phyloP scores from a whole-genome alignment of 2,888 invertebrate species.

The Myopa testacea region DNA sequence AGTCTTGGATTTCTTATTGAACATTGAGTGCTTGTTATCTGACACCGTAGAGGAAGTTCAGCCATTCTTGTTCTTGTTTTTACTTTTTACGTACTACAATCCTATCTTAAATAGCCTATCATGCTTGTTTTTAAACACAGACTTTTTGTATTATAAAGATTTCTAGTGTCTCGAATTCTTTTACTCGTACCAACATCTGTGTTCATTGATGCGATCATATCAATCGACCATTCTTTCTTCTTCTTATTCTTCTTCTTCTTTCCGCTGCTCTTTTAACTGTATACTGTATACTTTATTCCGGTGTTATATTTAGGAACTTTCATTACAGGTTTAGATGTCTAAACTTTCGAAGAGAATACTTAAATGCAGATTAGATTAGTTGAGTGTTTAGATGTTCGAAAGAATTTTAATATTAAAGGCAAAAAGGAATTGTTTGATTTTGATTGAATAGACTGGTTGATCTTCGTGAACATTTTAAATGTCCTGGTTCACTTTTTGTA shows the following conservation, averaged over 20 bases:
- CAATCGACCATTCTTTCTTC: background rate
- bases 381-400: too few relatives aligned
- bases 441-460: too few relatives aligned
- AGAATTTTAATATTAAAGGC: too few relatives aligned
- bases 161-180: background rate
- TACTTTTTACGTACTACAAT: background rate
- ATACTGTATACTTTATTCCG: too few relatives aligned
- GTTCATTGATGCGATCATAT: slow-evolving; percentile 28
- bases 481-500: too few relatives aligned
- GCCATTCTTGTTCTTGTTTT: background rate
- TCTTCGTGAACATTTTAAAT: too few relatives aligned
- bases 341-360: too few relatives aligned
- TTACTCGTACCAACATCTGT: slow-evolving; percentile 13
- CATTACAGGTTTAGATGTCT: too few relatives aligned
- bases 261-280: background rate
- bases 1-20: slow-evolving; percentile 8
- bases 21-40: slow-evolving; percentile 48
- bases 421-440: too few relatives aligned
- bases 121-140: background rate
- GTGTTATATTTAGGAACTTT: too few relatives aligned
- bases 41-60: slow-evolving; percentile 50
- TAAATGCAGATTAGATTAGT: too few relatives aligned
- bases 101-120: background rate
- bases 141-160: background rate
- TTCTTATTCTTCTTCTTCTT: background rate